Conservation (phyloP, 1,140 invertebrate genomes). For the Colletes gigas region DNA sequence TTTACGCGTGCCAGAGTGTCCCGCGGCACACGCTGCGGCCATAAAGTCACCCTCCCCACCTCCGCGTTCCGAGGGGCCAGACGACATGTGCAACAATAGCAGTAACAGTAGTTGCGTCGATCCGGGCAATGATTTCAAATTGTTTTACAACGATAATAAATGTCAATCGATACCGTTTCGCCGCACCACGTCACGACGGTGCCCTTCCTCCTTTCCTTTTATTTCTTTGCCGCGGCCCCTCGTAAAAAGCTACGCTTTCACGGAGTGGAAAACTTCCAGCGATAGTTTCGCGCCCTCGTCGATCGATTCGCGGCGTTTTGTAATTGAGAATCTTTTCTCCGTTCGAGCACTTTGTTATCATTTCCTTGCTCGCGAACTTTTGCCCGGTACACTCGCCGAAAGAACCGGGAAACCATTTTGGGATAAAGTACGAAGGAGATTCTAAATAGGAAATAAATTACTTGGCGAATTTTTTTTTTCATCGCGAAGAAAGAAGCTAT, state of each 20-base stretch:
- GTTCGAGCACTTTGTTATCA: not conserved
- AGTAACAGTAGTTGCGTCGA: slow-evolving; percentile 61
- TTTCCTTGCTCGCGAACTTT: not conserved
- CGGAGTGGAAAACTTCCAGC: not conserved
- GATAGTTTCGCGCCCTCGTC: not conserved
- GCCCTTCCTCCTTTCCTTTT: not conserved
- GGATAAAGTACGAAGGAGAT: too few species aligned
- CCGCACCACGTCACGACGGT: not conserved
- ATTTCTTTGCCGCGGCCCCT: too few species aligned
- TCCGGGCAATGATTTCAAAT: slow-evolving; percentile 61
- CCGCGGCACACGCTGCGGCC: not conserved
- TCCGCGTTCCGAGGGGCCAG: not conserved
- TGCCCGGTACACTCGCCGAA: not conserved
- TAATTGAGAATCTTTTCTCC: slow-evolving; percentile 12
- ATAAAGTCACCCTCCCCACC: slow-evolving; percentile 34
- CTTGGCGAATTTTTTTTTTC: too few species aligned
- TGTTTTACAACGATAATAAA: slow-evolving; percentile 67
- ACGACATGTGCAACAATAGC: slow-evolving; percentile 51
- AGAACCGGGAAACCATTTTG: too few species aligned
- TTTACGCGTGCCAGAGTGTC: slow-evolving; percentile 25
- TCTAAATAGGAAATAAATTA: too few species aligned
- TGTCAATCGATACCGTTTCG: slow-evolving; percentile 52
- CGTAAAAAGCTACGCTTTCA: not conserved
- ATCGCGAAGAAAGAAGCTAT: too few species aligned
- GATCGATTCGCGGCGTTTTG: slow-evolving; percentile 31